Evolutionary conservation across 2,797 vertebrate species (phyloP), one percentile per base, ranked within the genome.

Genomic region (Coccyzus lansbergi): DNA sequence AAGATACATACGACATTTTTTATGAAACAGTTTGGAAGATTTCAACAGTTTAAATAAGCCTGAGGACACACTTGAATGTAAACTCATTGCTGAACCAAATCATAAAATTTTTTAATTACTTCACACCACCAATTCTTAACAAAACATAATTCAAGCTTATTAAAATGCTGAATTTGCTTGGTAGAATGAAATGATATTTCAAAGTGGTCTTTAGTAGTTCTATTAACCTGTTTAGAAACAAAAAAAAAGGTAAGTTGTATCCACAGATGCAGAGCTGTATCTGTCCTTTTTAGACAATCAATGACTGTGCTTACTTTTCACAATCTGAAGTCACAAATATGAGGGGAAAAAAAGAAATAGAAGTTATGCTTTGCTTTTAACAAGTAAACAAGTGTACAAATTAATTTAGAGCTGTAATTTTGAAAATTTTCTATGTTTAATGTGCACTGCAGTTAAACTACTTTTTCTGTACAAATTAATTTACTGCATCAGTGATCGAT

Each of bases 401-500:
- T 98, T 98, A 98, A 98, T 98, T 98, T 97, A 96, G 97, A 97
- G 96, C 96, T 97, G 96, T 98, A 97, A 98, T 98, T 98, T 97
- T 97, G 96, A 96, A 97, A 97, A 95, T 98, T 97, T 97, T 97
- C 97, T 97, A 98, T 97, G 97, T 98, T 98, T 98, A 98, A 98
- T 98, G 98, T 97, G 97, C 97, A 97, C 95, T 97, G 97, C 97
- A 97, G 97, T 97, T 98, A 97, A 98, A 98, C 97, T 97, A 97
- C 96, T 98, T 98, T 98, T 98, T 98, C 97, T 98, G 97, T 98
- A 98, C 98, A 98, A 98, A 98, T 98, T 98, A 98, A 98, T 98
- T 98, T 98, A 98, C 98, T 98, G 98, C 98, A 98, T 98, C 98
- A 98, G 97, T 98, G 98, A 98, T 98, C 97, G 98, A 98, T 98